Evolutionary conservation across 2,113 vertebrate species (phyloP), one percentile per base, ranked within the genome.

Genomic region (Donacobius atricapilla): DNA sequence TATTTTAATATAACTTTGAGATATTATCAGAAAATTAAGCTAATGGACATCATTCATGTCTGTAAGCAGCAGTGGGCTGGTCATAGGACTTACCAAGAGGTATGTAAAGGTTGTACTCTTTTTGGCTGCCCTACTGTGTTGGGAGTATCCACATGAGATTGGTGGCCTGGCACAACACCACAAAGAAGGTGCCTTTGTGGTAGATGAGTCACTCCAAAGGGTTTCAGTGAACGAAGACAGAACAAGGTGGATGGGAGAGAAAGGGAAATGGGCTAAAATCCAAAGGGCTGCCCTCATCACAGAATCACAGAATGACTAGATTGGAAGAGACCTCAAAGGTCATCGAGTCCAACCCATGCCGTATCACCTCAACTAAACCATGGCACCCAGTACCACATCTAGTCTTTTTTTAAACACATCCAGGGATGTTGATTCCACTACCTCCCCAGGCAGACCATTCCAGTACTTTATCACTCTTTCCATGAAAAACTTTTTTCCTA

Each of bases 1-100:
- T 92, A 71, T 89, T 96, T 96, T 68, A 51, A 77, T 28, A 44
- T 86, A n/a, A 60, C 24, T 94, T 92, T 57, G 61, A 93, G 57
- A 72, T 76, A 47, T 47, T 87, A 73, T 95, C 73, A 73, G 72
- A 83, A 90, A 92, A 94, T 90, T 75, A 61, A 54, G 69, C 25
- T 90, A 83, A 91, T 70, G 65, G 83, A 63, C 87, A 58, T 86
- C 96, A 83, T 89, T 91, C 58, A 42, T 68, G 48, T 87, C 70
- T 87, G 50, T 69, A 78, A 91, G 94, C 66, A 65, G 47, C 44
- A 53, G 39, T 6, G 5, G 51, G 30, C 48, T 87, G 80, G 20
- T 80, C 60, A 30, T 61, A 33, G 42, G 80, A 48, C 35, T 81
- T 71, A 68, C 4, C 25, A 61, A 47, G 45, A 21, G 24, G 6